Evolutionary conservation across 2,113 vertebrate species (phyloP).

Genomic region (Otolemur garnettii): DNA sequence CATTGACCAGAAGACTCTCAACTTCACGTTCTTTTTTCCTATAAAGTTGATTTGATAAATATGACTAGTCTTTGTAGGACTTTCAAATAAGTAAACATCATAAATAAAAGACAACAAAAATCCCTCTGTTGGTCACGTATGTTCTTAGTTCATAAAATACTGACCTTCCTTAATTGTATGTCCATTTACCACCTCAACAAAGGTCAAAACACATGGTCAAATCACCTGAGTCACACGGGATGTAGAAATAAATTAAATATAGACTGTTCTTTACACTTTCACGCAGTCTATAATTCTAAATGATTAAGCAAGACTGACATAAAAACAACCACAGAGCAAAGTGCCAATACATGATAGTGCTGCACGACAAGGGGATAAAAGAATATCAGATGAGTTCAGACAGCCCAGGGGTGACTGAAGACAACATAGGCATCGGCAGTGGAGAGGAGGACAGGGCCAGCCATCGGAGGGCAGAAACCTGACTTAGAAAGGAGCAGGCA

Average conservation of each 20-base stretch:
- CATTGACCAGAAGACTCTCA: neutral
- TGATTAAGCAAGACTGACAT: neutral
- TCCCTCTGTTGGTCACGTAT: neutral
- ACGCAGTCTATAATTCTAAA: neutral
- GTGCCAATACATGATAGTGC: neutral
- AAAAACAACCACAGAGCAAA: neutral
- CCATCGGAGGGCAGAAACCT: no score
- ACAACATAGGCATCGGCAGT: accelerated
- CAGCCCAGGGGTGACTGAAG: neutral
- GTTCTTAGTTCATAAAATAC: neutral
- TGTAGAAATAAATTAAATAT: slow-evolving; percentile 3
- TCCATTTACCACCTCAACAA: neutral
- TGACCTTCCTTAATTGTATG: neutral
- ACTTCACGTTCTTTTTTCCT: neutral
- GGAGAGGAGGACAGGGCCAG: accelerated
- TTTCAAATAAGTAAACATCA: slow-evolving; percentile 54
- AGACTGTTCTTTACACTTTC: neutral
- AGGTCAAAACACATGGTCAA: neutral
- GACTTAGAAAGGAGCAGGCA: neutral
- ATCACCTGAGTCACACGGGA: neutral
- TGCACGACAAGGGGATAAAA: neutral
- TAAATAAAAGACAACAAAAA: neutral
- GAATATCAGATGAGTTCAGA: neutral
- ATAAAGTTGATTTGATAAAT: slow-evolving; percentile 2
- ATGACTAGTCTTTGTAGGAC: neutral